Conservation (phyloP, 2,113 vertebrate genomes). For the Perccottus glenii region DNA sequence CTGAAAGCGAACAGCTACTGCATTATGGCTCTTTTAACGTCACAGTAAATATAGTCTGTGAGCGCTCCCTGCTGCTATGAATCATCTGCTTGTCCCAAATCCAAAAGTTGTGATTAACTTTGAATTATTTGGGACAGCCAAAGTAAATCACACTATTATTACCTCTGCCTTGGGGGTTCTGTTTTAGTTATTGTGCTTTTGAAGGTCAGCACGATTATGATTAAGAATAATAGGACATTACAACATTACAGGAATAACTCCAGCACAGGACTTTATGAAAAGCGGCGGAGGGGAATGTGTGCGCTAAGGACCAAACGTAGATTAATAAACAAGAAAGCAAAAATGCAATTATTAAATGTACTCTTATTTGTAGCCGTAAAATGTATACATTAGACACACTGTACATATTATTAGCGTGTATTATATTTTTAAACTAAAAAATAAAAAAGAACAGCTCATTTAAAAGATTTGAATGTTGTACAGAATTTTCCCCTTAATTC, state of each 20-base stretch:
- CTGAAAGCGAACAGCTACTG: slow-evolving; percentile 8
- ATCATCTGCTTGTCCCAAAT: slow-evolving; percentile 6
- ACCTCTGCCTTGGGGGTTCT: slow-evolving; percentile 10
- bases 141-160: slow-evolving; percentile 14
- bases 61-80: background rate
- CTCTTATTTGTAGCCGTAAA: too few relatives aligned
- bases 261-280: background rate
- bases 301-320: slow-evolving; percentile 7
- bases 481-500: too few relatives aligned
- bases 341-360: background rate
- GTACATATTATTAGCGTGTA: too few relatives aligned
- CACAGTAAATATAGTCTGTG: slow-evolving; percentile 4
- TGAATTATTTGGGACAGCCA: slow-evolving; percentile 5
- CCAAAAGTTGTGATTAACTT: slow-evolving; percentile 13
- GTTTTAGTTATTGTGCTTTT: slow-evolving; percentile 6
- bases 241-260: background rate
- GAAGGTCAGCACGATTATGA: slow-evolving; percentile 9
- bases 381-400: too few relatives aligned
- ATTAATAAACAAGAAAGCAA: background rate
- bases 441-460: too few relatives aligned
- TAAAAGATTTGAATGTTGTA: too few relatives aligned
- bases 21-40: slow-evolving; percentile 25
- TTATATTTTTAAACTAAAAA: too few relatives aligned
- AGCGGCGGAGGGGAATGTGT: background rate
- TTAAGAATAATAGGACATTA: slow-evolving; percentile 9